These are phyloP conservation scores for Aphelinus certus DNA, from an alignment of 1,140 invertebrate genomes.

Conservation along the genomic window DNA sequence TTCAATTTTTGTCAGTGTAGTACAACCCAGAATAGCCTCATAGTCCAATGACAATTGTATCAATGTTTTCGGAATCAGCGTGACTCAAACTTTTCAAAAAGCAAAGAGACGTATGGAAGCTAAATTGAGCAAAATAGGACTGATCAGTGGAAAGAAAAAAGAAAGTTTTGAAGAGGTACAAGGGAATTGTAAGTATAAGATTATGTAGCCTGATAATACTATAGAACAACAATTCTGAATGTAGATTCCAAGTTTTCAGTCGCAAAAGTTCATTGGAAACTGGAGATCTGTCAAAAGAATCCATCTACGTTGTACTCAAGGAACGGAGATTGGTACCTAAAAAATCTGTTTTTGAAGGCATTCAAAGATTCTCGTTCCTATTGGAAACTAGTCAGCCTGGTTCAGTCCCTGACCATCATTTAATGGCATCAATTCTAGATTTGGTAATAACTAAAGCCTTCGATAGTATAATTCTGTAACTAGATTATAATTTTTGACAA, in stretches of 20 bases:
- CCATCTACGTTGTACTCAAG: conserved; percentile 87
- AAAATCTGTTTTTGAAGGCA: conserved; percentile 79
- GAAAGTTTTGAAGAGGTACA: conserved; percentile 85
- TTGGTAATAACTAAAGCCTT: conserved; percentile 72
- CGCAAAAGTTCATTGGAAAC: conserved; percentile 83
- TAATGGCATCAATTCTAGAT: conserved; percentile 94
- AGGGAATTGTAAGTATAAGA: conserved; percentile 73
- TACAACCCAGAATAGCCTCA: too few species aligned
- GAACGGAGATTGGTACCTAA: conserved; percentile 82
- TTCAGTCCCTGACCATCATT: conserved; percentile 91
- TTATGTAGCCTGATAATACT: not conserved
- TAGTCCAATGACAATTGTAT: not conserved
- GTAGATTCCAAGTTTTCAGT: conserved; percentile 73
- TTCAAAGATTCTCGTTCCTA: conserved; percentile 86
- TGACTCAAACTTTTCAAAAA: conserved; percentile 76
- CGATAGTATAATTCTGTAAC: too few species aligned
- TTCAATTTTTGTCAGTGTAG: too few species aligned
- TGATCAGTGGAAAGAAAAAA: conserved; percentile 82
- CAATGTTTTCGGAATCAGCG: conserved; percentile 50
- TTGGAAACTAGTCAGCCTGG: conserved; percentile 96
- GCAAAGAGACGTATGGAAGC: conserved; percentile 87
- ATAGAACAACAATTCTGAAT: not conserved
- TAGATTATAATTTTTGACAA: too few species aligned
- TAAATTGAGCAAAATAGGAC: conserved; percentile 81
- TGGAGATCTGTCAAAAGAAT: conserved; percentile 80